Evolutionary conservation across 2,113 vertebrate species (phyloP).

Genomic region (Rhinichthys klamathensis): DNA sequence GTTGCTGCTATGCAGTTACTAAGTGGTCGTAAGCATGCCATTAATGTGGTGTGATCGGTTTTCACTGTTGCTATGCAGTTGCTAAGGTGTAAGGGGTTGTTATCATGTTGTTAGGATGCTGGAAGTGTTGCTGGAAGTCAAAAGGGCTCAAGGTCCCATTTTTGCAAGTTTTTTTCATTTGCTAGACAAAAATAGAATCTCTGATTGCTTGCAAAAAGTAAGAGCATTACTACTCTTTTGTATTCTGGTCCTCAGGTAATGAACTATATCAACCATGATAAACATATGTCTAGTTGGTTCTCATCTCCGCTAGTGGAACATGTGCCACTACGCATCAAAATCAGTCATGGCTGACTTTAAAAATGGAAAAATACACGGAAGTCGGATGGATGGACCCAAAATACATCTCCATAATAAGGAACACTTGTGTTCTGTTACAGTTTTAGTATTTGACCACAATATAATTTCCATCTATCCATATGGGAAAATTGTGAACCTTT

Average conservation of each 20-base stretch:
- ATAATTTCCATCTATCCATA: neutral
- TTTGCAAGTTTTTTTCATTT: neutral
- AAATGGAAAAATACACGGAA: conserved; percentile 62
- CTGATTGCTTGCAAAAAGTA: neutral
- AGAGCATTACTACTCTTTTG: neutral
- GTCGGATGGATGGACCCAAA: conserved; percentile 51
- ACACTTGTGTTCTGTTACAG: conserved; percentile 27
- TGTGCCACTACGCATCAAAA: neutral
- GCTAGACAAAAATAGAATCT: neutral
- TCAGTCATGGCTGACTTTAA: conserved; percentile 37
- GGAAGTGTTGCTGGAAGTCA: neutral
- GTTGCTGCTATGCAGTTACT: neutral
- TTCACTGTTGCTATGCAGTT: neutral
- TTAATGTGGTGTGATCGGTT: neutral
- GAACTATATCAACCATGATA: neutral
- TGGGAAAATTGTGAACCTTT: conserved; percentile 5
- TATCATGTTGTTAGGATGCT: neutral
- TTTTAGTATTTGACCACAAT: conserved; percentile 33
- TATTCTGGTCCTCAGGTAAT: neutral
- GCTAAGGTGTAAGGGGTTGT: neutral
- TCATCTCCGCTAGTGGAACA: neutral
- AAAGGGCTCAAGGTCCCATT: neutral
- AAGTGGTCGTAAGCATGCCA: no score
- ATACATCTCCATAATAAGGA: conserved; percentile 54
- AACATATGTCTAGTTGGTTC: neutral